Conservation (phyloP, 30 jellyfish, hydroid and myxozoan species). For the Hydra vulgaris region DNA sequence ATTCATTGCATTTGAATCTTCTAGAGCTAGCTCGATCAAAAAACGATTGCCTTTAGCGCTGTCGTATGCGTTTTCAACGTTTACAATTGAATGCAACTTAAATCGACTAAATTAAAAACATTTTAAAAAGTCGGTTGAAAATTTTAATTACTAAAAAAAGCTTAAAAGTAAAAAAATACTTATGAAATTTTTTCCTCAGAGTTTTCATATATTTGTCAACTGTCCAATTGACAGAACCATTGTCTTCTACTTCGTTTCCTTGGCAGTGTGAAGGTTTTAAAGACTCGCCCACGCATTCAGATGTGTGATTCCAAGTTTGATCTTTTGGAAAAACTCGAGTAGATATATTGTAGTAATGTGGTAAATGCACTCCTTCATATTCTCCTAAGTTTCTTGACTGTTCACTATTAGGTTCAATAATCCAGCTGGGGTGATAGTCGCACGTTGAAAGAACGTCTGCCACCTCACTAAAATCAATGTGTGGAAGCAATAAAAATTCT, state of each 20-base stretch:
- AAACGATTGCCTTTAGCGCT: slow-evolving; percentile 43
- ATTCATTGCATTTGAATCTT: slow-evolving; percentile 18
- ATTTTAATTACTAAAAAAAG: too few relatives aligned
- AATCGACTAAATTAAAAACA: slow-evolving; percentile 44
- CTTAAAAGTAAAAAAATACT: too few relatives aligned
- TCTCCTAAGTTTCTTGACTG: slow-evolving; percentile 22
- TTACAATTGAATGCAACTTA: slow-evolving; percentile 50
- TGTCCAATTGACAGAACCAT: slow-evolving; percentile 31
- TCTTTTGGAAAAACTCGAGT: slow-evolving; percentile 48
- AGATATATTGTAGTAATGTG: slow-evolving; percentile 55
- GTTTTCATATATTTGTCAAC: slow-evolving; percentile 26
- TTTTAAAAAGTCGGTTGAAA: too few relatives aligned
- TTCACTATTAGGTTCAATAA: slow-evolving; percentile 31
- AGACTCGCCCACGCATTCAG: slow-evolving; percentile 45
- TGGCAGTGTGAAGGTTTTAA: slow-evolving; percentile 46
- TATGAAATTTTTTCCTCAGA: slow-evolving; percentile 19
- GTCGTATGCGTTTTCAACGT: slow-evolving; percentile 46
- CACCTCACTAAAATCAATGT: slow-evolving; percentile 21
- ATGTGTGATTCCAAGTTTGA: slow-evolving; percentile 52
- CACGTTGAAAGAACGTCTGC: slow-evolving; percentile 33
- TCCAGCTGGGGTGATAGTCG: slow-evolving; percentile 48
- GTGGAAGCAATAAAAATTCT: slow-evolving; percentile 48
- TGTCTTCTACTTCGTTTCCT: slow-evolving; percentile 44
- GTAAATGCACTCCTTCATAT: slow-evolving; percentile 66
- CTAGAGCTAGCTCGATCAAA: slow-evolving; percentile 41